A percentile compares a stretch with the other conserved stretches of the same genome.
phyloP scores from a whole-genome alignment of 2,797 vertebrate species.

The Tokudaia muenninki region DNA sequence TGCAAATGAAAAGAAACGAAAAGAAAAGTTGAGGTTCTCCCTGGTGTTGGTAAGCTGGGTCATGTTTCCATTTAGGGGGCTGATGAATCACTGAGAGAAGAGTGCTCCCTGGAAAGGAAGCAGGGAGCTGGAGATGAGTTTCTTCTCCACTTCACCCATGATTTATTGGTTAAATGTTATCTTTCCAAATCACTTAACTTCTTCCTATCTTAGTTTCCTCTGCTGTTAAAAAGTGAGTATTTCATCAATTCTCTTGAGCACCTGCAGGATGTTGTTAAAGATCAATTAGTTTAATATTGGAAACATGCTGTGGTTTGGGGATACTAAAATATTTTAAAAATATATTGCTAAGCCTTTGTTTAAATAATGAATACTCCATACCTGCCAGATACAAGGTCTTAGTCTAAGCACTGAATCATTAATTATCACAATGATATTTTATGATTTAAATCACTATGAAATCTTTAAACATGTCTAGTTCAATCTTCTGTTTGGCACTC shows the following conservation, averaged over 20 bases:
- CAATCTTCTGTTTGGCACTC: constrained; percentile 41
- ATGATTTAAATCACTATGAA: constrained; percentile 56
- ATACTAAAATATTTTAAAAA: background rate
- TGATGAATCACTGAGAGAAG: background rate
- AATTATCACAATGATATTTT: background rate
- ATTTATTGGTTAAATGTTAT: constrained; percentile 58
- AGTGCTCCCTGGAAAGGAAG: background rate
- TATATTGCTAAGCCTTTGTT: background rate
- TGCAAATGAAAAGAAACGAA: background rate
- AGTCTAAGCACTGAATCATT: background rate
- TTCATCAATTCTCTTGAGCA: background rate
- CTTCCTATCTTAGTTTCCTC: constrained; percentile 45
- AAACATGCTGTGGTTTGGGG: constrained; percentile 8
- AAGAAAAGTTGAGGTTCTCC: background rate
- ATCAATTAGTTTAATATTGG: constrained; percentile 24
- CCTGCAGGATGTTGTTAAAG: constrained; percentile 5
- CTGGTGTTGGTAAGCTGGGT: rapidly evolving
- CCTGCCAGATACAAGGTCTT: background rate
- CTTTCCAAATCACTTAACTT: constrained; percentile 63
- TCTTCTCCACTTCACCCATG: background rate
- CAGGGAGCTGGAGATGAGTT: constrained; percentile 21
- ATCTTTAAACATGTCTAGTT: constrained; percentile 61
- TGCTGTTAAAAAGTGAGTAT: constrained; percentile 22
- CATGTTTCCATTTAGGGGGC: background rate
- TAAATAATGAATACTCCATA: background rate